Conservation (phyloP, 2,113 vertebrate species). For the Scalopus aquaticus region DNA sequence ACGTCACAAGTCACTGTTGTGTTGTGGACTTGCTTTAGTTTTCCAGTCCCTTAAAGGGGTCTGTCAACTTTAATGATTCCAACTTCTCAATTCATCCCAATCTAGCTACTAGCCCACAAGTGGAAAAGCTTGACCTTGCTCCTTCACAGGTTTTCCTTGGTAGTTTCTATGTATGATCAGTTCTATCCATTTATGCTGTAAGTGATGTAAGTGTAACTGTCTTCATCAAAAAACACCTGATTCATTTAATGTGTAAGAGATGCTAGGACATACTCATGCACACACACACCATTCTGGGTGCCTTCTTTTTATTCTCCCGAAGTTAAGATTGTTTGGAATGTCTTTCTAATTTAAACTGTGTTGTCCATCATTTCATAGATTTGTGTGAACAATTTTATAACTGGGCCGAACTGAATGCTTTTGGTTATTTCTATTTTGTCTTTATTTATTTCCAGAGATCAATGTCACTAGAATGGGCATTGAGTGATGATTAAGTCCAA, state of each 20-base stretch:
- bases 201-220: neutral
- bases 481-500: neutral
- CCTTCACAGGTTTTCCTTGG: neutral
- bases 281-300: neutral
- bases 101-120: neutral
- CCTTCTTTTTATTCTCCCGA: neutral
- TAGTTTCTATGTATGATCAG: neutral
- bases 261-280: neutral
- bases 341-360: neutral
- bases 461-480: slow-evolving; percentile 3
- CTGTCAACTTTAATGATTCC: neutral
- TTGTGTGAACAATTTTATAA: neutral
- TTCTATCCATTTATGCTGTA: neutral
- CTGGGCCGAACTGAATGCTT: neutral
- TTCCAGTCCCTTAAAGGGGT: neutral
- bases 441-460: slow-evolving; percentile 62
- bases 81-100: neutral
- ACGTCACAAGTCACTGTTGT: neutral
- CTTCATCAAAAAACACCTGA: neutral
- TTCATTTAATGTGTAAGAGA: neutral
- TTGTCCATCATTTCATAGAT: neutral
- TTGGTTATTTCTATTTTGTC: slow-evolving; percentile 23
- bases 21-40: neutral
- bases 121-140: neutral
- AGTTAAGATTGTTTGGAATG: neutral